Base-by-base conservation (phyloP, 2,113 vertebrate genomes). In the Hippocampus mohnikei region DNA sequence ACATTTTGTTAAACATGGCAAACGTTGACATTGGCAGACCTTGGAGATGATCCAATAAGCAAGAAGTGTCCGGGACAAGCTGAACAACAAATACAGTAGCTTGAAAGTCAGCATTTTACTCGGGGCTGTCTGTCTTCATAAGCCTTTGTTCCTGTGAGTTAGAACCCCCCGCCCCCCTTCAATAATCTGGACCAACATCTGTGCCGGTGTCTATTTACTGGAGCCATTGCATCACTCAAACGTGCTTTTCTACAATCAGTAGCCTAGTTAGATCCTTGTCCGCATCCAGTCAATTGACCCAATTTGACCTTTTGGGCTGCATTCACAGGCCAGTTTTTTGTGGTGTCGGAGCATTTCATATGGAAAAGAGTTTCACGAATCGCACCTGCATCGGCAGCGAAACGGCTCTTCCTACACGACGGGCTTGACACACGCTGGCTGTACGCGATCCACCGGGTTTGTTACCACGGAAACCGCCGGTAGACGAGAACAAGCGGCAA, bases 381-480 rank as follows among this genome's bases (percentile, higher is more conserved):
- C 16, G 20, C 46, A 25, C 67, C 29, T 71, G 11, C 3, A 50
- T 42, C 37, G 59, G 8, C 42, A 55, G 48, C 60, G 9, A 63
- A 44, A 8, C 25, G 21, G 16, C 37, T 9, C 20, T 12, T 63
- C 33, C n/a, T 63, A 8, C 61, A 23, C 25, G 25, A 27, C 10
- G 2, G 5, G 37, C 21, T n/a, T 8, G 5, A 41, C 18, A 41
- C 20, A 63, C 37, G 20, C 71, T 11, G 61, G 48, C 58, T 61
- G 33, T 60, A 68, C 55, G 48, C 78, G 66, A 86, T 25, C 55
- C 55, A 25, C 15, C 79, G n/a, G 62, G 56, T 71, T 37, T 76
- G 83, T 90, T 87, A 53, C 87, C 76, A 79, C 82, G 81, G 84
- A 77, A 88, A 90, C 84, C 37, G 61, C 70, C 76, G 40, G 42